A percentile compares a stretch with the other conserved stretches of the same genome.
phyloP scores from a whole-genome alignment of 2,888 invertebrate genomes.

The Cyclophora punctaria region DNA sequence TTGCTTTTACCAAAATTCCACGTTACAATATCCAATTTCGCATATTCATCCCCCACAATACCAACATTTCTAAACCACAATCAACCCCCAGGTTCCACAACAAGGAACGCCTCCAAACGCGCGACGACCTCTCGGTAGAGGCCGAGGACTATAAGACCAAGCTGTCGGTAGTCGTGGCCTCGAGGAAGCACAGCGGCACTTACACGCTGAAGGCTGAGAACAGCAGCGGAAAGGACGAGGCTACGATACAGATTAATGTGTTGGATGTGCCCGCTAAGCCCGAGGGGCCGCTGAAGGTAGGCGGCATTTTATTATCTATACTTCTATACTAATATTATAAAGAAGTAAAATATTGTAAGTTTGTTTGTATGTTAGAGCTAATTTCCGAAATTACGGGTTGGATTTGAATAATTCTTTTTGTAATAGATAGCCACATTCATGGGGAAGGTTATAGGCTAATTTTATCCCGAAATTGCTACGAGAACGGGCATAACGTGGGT shows the following conservation, averaged over 20 bases:
- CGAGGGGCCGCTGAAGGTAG: constrained; percentile 90
- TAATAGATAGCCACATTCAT: too few relatives aligned
- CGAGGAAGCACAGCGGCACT: constrained; percentile 86
- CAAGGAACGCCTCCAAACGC: constrained; percentile 84
- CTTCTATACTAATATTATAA: neutral
- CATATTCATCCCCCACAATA: too few relatives aligned
- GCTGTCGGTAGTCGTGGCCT: constrained; percentile 81
- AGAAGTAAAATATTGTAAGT: neutral
- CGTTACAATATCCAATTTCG: too few relatives aligned
- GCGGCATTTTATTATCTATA: neutral
- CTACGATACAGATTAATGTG: constrained; percentile 87
- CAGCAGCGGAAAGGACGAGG: constrained; percentile 91
- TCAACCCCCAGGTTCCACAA: constrained; percentile 79
- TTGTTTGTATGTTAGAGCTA: neutral
- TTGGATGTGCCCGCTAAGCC: constrained; percentile 93
- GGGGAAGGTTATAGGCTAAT: too few relatives aligned
- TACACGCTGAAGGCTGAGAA: constrained; percentile 92
- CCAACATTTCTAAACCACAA: too few relatives aligned
- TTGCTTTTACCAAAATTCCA: too few relatives aligned
- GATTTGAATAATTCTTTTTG: too few relatives aligned
- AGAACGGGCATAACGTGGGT: too few relatives aligned
- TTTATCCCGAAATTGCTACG: too few relatives aligned
- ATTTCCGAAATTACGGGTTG: too few relatives aligned
- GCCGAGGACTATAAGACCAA: constrained; percentile 90
- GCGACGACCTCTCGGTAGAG: constrained; percentile 82